phyloP scores from a whole-genome alignment of 2,113 vertebrate species.

The Baryphthengus martii region DNA sequence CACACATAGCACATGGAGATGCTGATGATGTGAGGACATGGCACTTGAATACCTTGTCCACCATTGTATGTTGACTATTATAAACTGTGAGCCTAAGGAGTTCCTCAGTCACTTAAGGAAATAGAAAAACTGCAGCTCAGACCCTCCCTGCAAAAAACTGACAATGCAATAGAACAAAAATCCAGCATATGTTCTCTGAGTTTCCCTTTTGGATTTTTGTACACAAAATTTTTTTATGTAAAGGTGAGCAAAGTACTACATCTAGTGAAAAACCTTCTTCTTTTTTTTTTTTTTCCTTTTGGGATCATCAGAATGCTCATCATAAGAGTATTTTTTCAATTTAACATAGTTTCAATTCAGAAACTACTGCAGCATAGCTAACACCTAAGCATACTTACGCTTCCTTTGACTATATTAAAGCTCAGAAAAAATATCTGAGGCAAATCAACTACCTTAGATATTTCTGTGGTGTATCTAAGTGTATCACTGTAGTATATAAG shows the following conservation, averaged over 20 bases:
- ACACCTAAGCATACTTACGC: neutral
- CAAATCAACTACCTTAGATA: neutral
- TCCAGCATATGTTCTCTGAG: neutral
- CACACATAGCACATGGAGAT: neutral
- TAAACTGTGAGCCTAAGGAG: neutral
- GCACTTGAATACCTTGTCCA: neutral
- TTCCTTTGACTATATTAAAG: neutral
- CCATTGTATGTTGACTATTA: fast-evolving
- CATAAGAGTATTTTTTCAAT: neutral
- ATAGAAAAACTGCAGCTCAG: neutral
- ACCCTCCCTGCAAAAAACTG: neutral
- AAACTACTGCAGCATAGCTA: neutral
- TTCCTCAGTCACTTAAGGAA: neutral
- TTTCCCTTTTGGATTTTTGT: neutral
- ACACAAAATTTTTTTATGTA: neutral
- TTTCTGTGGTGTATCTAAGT: neutral
- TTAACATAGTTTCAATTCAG: neutral
- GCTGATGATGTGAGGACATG: neutral
- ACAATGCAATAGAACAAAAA: neutral
- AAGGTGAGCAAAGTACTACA: neutral
- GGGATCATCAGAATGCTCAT: neutral
- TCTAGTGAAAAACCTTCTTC: neutral
- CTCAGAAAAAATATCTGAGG: neutral
- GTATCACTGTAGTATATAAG: neutral
- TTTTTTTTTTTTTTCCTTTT: neutral